Base-by-base conservation (phyloP, 2,113 vertebrate genomes). In the Silurus glanis region DNA sequence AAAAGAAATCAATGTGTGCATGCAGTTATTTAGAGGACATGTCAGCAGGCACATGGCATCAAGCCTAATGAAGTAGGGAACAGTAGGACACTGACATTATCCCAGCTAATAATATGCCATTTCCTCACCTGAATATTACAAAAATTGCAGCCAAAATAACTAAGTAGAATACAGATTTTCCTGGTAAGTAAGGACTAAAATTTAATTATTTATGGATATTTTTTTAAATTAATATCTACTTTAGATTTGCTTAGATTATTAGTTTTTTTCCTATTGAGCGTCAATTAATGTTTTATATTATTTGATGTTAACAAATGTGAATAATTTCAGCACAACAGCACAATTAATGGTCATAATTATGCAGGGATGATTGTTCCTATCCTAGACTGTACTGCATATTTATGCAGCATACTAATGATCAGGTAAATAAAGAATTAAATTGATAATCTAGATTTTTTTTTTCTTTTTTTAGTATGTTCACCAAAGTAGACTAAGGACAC, bases 1-100 rank as follows among this genome's bases (percentile, higher is more conserved):
- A 74, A 69, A 58, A 82, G 85, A 82, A 86, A 74, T 86, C 79
- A 49, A 82, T 82, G 55, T 37, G 66, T 62, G 45, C 53, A 37
- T 82, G 56, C 19, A 28, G 62, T 82, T 86, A 81, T 86, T 81
- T 86, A 62, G 53, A 86, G 85, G 56, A 51, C 56, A 49, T 13
- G 9, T 47, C 78, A 71, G 56, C 61, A 86, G 79, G 17, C 56
- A 59, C 53, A 51, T 74, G 47, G 56, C 79, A 80, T 19, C 23
- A 59, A 53, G 56, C 56, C 79, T 82, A 72, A 86, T 86, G 79
- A 74, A 62, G 67, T 62, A 79, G 84, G 56, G 53, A 69, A 74
- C 19, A 64, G 79, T 62, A 86, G 85, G 85, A 86, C 64, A 49
- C 85, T 82, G 79, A 86, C 56, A 74, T 62, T 82, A 82, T 47